These are phyloP conservation scores for Lepidurus packardi DNA, from an alignment of 1,140 invertebrate species.

Conservation along the genomic window DNA sequence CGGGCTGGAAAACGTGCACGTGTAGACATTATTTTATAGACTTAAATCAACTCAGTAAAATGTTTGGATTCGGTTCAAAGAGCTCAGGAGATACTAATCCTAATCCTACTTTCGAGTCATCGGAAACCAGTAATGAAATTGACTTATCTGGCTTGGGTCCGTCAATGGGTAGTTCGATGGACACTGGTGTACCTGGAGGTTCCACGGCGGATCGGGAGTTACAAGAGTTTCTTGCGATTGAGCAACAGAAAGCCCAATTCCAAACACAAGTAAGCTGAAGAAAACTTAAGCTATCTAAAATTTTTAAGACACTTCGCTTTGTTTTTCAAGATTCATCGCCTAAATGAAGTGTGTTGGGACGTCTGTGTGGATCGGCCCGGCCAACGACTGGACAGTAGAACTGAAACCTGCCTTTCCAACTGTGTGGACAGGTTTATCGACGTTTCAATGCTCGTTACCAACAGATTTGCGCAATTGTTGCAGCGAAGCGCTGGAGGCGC, in stretches of 20 bases:
- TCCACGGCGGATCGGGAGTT: constrained; percentile 59
- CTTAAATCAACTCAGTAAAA: not conserved
- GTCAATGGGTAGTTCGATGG: not conserved
- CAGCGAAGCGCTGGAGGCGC: constrained; percentile 51
- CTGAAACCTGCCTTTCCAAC: constrained; percentile 83
- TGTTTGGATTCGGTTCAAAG: constrained; percentile 25
- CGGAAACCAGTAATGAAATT: not conserved
- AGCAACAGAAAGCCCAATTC: constrained; percentile 82
- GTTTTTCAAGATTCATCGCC: constrained; percentile 70
- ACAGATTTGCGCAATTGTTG: constrained; percentile 72
- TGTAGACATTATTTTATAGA: no score
- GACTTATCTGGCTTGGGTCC: not conserved
- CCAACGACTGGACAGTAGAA: constrained; percentile 75
- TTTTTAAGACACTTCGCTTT: constrained; percentile 32
- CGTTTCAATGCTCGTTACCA: constrained; percentile 75
- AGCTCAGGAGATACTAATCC: not conserved
- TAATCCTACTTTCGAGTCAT: constrained; percentile 6
- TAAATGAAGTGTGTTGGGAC: constrained; percentile 92
- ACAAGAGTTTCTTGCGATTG: constrained; percentile 74
- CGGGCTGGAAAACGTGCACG: no score
- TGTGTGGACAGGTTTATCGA: constrained; percentile 94
- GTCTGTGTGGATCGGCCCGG: constrained; percentile 85
- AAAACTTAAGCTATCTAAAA: not conserved
- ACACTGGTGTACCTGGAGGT: not conserved
- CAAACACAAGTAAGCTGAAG: constrained; percentile 62